These are phyloP conservation scores for Heliconius nattereri DNA, from an alignment of 1,140 invertebrate genomes.

Conservation along the genomic window DNA sequence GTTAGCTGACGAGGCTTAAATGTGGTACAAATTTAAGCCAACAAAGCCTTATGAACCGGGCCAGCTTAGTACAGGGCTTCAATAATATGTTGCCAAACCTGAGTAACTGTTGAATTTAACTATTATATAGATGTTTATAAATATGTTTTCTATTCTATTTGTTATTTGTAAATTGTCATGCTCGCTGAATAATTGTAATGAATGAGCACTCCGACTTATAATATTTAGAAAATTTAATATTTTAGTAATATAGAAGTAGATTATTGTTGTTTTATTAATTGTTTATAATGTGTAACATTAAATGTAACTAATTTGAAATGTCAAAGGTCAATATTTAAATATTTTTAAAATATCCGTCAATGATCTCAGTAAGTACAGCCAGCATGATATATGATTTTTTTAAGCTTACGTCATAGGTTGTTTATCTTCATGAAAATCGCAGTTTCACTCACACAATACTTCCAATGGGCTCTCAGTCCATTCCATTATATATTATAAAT, in stretches of 20 bases:
- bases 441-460: conserved; percentile 56
- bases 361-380: conserved; percentile 19
- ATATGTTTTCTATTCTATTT: conserved; percentile 20
- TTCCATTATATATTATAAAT: conserved; percentile 42
- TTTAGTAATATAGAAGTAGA: too few relatives aligned
- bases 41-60: conserved; percentile 62
- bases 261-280: too few relatives aligned
- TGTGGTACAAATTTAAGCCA: conserved; percentile 67
- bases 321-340: background rate
- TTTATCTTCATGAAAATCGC: conserved; percentile 19
- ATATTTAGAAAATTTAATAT: background rate
- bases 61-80: conserved; percentile 49
- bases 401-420: conserved; percentile 32
- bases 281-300: background rate
- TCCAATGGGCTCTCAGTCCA: conserved; percentile 56
- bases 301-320: background rate
- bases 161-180: conserved; percentile 22
- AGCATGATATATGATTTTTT: conserved; percentile 31
- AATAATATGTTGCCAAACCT: conserved; percentile 42
- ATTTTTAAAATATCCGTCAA: background rate
- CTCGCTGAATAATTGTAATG: conserved; percentile 14
- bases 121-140: conserved; percentile 28
- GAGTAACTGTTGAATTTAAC: conserved; percentile 25
- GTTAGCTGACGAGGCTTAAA: conserved; percentile 61
- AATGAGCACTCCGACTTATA: background rate